Conservation (phyloP, 2,113 vertebrate genomes). For the Gobio gobio region DNA sequence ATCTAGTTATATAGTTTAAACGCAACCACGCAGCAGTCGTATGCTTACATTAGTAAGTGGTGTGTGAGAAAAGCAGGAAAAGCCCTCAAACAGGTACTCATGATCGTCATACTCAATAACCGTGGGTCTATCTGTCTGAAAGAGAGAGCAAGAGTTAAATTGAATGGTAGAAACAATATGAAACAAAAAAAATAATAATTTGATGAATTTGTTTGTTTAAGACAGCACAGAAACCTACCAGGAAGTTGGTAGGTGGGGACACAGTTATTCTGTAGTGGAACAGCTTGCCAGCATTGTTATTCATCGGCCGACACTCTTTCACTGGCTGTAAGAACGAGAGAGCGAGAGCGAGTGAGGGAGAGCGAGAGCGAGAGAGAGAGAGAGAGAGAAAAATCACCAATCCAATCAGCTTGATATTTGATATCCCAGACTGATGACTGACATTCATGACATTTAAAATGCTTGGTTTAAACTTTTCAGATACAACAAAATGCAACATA, state of each 20-base stretch:
- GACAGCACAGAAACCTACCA: constrained; percentile 78
- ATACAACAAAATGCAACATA: neutral
- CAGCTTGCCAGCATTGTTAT: constrained; percentile 93
- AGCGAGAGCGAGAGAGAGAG: neutral
- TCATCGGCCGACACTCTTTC: constrained; percentile 91
- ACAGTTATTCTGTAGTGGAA: constrained; percentile 98
- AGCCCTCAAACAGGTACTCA: constrained; percentile 98
- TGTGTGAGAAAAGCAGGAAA: constrained; percentile 95
- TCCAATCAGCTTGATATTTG: neutral
- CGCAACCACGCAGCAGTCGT: no score
- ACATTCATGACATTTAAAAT: neutral
- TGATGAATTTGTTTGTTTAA: neutral
- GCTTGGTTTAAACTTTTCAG: neutral
- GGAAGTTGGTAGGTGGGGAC: constrained; percentile 97
- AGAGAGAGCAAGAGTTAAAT: constrained; percentile 36
- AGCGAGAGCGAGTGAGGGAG: neutral
- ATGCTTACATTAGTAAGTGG: constrained; percentile 90
- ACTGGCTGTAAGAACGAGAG: constrained; percentile 74
- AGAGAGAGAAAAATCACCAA: neutral
- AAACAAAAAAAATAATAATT: neutral
- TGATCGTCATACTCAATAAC: constrained; percentile 98
- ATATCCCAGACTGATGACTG: neutral
- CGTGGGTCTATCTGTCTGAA: constrained; percentile 94
- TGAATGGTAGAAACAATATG: neutral
- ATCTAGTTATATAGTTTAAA: constrained; percentile 56